phyloP scores from a whole-genome alignment of 2,888 invertebrate species.

The Meliscaeva auricollis region DNA sequence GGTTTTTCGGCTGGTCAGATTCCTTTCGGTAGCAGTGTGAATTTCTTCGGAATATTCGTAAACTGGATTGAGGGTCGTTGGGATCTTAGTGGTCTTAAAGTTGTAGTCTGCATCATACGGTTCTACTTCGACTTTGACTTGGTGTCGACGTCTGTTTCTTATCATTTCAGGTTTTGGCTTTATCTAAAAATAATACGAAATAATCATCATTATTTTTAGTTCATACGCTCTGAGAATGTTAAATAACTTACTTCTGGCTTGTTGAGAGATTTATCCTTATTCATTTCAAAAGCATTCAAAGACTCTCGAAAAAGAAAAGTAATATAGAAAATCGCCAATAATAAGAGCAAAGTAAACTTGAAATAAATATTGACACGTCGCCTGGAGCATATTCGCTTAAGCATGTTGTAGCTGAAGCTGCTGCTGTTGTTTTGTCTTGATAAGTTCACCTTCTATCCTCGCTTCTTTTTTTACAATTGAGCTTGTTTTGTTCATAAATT shows the following conservation, averaged over 20 bases:
- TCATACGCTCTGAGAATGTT: neutral
- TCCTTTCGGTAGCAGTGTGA: conserved; percentile 84
- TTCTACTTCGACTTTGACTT: conserved; percentile 39
- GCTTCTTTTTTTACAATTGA: conserved; percentile 42
- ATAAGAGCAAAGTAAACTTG: conserved; percentile 80
- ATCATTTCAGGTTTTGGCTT: conserved; percentile 77
- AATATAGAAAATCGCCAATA: conserved; percentile 82
- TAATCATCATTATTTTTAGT: neutral
- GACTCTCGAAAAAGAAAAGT: conserved; percentile 83
- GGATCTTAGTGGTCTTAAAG: conserved; percentile 51
- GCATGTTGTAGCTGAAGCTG: conserved; percentile 76
- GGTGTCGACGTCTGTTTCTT: conserved; percentile 49
- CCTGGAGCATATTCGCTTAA: conserved; percentile 81
- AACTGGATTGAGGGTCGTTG: conserved; percentile 83
- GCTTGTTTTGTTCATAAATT: conserved; percentile 49
- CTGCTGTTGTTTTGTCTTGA: conserved; percentile 4
- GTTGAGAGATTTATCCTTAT: conserved; percentile 78
- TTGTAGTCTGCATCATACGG: conserved; percentile 32
- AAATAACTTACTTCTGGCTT: conserved; percentile 52
- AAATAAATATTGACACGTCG: conserved; percentile 82
- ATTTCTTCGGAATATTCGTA: conserved; percentile 84
- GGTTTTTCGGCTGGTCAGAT: conserved; percentile 85
- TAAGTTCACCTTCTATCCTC: conserved; percentile 28
- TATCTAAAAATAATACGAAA: conserved; percentile 71
- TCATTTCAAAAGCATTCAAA: conserved; percentile 82